A percentile compares a stretch with the other conserved stretches of the same genome.
phyloP scores from a whole-genome alignment of 2,888 invertebrate genomes.

The Empis livida region DNA sequence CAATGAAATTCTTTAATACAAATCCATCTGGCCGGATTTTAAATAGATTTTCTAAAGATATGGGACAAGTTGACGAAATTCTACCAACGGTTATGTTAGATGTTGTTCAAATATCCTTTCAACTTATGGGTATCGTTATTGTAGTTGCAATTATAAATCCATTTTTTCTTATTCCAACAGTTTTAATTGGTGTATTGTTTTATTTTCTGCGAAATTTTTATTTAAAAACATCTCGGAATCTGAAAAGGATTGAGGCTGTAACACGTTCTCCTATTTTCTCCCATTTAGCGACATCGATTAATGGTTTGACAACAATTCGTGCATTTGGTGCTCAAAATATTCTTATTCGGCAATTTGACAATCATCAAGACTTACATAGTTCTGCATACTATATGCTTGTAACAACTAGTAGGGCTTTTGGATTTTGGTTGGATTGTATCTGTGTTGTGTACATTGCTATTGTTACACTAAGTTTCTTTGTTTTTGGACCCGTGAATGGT shows the following conservation, averaged over 20 bases:
- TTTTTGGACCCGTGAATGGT: constrained; percentile 50
- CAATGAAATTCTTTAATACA: constrained; percentile 77
- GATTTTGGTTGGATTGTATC: constrained; percentile 81
- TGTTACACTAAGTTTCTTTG: constrained; percentile 75
- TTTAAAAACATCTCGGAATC: constrained; percentile 62
- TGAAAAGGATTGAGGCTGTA: constrained; percentile 71
- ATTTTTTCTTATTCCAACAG: constrained; percentile 56
- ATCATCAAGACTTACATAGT: constrained; percentile 73
- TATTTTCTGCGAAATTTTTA: constrained; percentile 63
- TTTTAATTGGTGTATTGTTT: constrained; percentile 57
- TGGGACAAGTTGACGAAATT: constrained; percentile 45
- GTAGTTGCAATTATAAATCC: constrained; percentile 67
- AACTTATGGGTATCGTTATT: constrained; percentile 64
- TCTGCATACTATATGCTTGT: constrained; percentile 88
- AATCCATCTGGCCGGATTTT: constrained; percentile 74
- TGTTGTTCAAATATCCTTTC: constrained; percentile 59
- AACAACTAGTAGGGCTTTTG: constrained; percentile 82
- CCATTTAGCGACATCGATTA: constrained; percentile 76
- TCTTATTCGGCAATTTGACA: constrained; percentile 66
- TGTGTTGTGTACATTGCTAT: constrained; percentile 75
- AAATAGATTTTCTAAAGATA: constrained; percentile 83
- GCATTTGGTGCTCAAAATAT: constrained; percentile 73
- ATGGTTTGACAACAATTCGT: constrained; percentile 83
- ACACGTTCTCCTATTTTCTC: constrained; percentile 93
- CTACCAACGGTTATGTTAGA: constrained; percentile 35